Evolutionary conservation across 2,113 vertebrate genomes (phyloP), one percentile per base, ranked within the genome.

Genomic region (Gobius niger): DNA sequence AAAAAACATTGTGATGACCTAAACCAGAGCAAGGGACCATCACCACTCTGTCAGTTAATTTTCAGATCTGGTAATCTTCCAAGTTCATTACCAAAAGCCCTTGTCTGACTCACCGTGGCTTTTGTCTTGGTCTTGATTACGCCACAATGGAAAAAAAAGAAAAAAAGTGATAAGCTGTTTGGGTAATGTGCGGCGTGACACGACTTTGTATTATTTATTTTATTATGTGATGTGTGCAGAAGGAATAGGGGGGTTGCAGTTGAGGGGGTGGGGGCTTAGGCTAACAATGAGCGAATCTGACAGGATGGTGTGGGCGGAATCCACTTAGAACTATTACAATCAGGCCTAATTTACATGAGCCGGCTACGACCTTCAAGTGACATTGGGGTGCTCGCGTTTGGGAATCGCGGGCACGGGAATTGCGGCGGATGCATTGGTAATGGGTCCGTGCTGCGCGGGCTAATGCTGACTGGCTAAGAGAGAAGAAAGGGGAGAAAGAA

Each of bases 251-350:
- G 19, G 34, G 7, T 7, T 19, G 54, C 54, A 24, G 12, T 49
- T 6, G 3, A 13, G 54, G 42, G 44, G 50, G 24, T 34, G 24
- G 64, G n/a, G 70, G 49, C 7, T 4, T 6, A 50, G 73, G 85
- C 78, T 85, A 90, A 91, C 87, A 88, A 87, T 88, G 85, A 91
- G 68, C 24, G 68, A 85, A 84, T 89, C 81, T 87, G 87, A 86
- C 85, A 86, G 81, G 81, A 85, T 84, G 85, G 81, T 88, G 85
- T 83, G 81, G 85, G 86, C 5, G 81, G 82, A 85, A 89, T 89
- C 85, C 86, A 89, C 88, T 90, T 85, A 87, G 78, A 90, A 90
- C 86, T 85, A 84, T 88, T 87, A 89, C 86, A 91, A 90, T 91
- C 90, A 91, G 83, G 78, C 85, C 86, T 87, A 78, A 90, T 91